Conservation (phyloP, 2,888 invertebrate genomes). For the Labia minor region DNA sequence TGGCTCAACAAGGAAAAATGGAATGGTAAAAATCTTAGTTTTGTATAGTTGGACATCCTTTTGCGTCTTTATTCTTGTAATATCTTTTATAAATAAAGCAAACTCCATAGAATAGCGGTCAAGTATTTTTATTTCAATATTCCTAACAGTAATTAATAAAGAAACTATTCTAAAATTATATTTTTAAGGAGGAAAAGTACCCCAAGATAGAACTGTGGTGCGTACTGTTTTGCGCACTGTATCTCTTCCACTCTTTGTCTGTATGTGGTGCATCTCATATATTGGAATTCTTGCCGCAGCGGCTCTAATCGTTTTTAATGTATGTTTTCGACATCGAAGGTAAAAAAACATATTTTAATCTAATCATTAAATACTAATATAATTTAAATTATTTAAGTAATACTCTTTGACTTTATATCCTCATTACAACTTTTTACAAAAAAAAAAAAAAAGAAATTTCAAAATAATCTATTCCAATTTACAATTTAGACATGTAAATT, state of each 20-base stretch:
- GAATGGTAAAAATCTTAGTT: slow-evolving; percentile 63
- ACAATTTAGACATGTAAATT: no score
- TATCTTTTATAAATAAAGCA: no score
- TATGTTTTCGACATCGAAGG: slow-evolving; percentile 85
- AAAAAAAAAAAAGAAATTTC: background rate
- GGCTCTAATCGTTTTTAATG: slow-evolving; percentile 81
- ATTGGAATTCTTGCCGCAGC: slow-evolving; percentile 79
- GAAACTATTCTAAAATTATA: no score
- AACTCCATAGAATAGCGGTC: no score
- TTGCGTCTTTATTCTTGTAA: background rate
- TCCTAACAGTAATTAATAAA: no score
- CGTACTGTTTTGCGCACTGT: slow-evolving; percentile 74
- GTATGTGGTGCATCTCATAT: slow-evolving; percentile 83
- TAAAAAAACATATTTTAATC: slow-evolving; percentile 34
- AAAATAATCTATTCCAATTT: no score
- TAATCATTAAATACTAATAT: slow-evolving; percentile 14
- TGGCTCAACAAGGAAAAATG: slow-evolving; percentile 87
- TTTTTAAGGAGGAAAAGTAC: slow-evolving; percentile 68
- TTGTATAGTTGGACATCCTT: no score
- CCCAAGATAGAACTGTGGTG: slow-evolving; percentile 88
- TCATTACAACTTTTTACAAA: no score
- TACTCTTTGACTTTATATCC: no score
- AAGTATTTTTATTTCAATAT: no score
- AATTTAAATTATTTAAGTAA: background rate
- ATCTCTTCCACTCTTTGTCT: slow-evolving; percentile 79